Evolutionary conservation across 2,113 vertebrate genomes (phyloP), one percentile per base, ranked within the genome.

Genomic region (Ovibos moschatus): DNA sequence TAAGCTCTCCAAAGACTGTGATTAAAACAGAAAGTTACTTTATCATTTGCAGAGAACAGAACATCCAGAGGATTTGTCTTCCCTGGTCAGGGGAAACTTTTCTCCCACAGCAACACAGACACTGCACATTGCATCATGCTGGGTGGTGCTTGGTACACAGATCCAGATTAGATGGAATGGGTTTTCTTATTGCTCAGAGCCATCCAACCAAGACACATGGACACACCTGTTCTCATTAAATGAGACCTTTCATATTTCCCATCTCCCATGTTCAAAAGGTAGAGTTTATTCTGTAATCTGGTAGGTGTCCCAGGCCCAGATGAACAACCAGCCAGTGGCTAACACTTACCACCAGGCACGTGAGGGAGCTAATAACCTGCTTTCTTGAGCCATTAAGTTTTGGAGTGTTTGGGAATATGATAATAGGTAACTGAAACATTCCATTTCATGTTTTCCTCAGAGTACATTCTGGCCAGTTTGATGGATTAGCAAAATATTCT

Each of bases 381-480:
- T 85, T 47, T 60, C 58, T 78, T 45, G 94, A 40, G 58, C 21
- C 89, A 97, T 67, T 53, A 51, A 83, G 40, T 87, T 91, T 53
- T 28, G 9, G 25, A 3, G n/a, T 87, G 23, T 17, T 15, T 58
- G 95, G 12, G 33, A 87, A 87, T 25, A 87, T 6, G 74, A 60
- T 25, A 67, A 90, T 1, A 74, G 27, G 50, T 74, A 85, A 84
- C 12, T 11, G 23, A 71, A 55, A 87, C 27, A 57, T 64, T 88
- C 23, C 2, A 21, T 21, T 53, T 79, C n/a, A 60, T 19, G 33
- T 64, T 78, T 92, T 84, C 45, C 36, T 90, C 9, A 50, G 64
- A 67, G n/a, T 60, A 71, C 7, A 78, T 89, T 89, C 36, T 89
- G 30, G 13, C 30, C 33, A 83, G 43, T 51, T 9, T 53, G 51